Evolutionary conservation across 1,140 invertebrate species (phyloP), one percentile per base, ranked within the genome.

Genomic region (Drosophila pectinifera): DNA sequence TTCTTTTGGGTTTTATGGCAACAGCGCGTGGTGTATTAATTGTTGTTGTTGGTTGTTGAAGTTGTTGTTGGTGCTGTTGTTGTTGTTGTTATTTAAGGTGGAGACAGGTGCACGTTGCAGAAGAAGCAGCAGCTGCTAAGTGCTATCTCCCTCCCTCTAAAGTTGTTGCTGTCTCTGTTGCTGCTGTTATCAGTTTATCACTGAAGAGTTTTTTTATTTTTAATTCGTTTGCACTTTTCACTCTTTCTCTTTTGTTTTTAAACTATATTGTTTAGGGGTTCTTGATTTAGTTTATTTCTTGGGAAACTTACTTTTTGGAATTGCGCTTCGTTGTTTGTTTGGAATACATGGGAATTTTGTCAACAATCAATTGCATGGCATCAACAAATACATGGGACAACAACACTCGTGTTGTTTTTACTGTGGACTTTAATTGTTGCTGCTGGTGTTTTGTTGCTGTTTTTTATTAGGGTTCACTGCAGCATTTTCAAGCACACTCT

Each of bases 341-440:
- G 91, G 91, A 92, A 91, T 92, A 92, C 91, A 92, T 92, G 90
- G 90, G 90, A 91, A 91, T 91, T 91, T 91, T 91, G 90, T 91
- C 90, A 86, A 91, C 86, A 91, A 91, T 91, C 79, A 92, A 89
- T 91, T 92, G 91, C 90, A 92, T 92, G 80, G 84, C 91, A 85
- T 90, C 83, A 85, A 91, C 76, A 91, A 90, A 89, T 72, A 85
- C 83, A 91, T 83, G 72, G 48, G 65, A 67, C 83, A 78, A 61
- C 73, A 75, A 79, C 81, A 85, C 80, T 78, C 65, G 53, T 73
- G 59, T 68, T 85, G 56, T 65, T 42, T 51, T 34, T 51, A 39
- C 45, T 38, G 48, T 69, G 10, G 38, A 16, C 14, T 64, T 51
- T 65, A 13, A 34, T 53, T 70, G 58, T 75, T 48, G 62, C 59